These are phyloP conservation scores for Eremophila alpestris DNA, from an alignment of 2,797 vertebrate genomes.

Conservation along the genomic window DNA sequence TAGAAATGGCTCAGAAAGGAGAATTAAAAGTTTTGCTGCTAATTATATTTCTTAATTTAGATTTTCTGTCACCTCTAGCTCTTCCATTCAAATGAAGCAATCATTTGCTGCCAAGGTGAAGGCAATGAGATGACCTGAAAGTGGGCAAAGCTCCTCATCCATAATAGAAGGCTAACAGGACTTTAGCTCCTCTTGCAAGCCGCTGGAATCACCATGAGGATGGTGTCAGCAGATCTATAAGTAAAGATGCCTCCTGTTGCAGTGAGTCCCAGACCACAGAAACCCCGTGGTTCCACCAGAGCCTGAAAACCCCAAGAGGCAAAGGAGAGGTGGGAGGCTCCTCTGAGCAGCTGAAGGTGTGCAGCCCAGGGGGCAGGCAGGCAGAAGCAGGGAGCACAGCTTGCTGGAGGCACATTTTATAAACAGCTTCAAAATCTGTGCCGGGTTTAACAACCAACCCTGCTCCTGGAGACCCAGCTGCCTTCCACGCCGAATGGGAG, in stretches of 20 bases:
- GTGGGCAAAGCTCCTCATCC: neutral
- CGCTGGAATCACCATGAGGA: neutral
- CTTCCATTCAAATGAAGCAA: constrained; percentile 22
- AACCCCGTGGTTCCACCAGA: neutral
- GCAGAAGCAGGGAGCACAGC: neutral
- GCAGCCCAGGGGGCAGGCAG: neutral
- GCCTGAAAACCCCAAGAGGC: neutral
- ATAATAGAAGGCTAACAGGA: neutral
- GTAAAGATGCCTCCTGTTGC: neutral
- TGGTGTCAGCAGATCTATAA: neutral
- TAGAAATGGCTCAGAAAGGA: neutral
- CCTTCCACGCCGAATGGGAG: neutral
- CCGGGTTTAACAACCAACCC: neutral
- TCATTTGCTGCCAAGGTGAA: neutral
- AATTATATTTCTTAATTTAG: constrained; percentile 42
- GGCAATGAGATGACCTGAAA: neutral
- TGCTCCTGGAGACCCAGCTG: neutral
- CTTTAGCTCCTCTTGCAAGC: neutral
- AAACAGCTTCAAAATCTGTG: neutral
- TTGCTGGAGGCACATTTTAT: neutral
- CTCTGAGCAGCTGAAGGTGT: neutral
- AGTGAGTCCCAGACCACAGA: neutral
- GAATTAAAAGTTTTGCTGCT: constrained; percentile 45
- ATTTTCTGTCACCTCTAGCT: constrained; percentile 5
- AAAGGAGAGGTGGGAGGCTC: neutral